These are phyloP conservation scores for Phorcus lineatus DNA, from an alignment of 2,888 invertebrate species.

Conservation along the genomic window DNA sequence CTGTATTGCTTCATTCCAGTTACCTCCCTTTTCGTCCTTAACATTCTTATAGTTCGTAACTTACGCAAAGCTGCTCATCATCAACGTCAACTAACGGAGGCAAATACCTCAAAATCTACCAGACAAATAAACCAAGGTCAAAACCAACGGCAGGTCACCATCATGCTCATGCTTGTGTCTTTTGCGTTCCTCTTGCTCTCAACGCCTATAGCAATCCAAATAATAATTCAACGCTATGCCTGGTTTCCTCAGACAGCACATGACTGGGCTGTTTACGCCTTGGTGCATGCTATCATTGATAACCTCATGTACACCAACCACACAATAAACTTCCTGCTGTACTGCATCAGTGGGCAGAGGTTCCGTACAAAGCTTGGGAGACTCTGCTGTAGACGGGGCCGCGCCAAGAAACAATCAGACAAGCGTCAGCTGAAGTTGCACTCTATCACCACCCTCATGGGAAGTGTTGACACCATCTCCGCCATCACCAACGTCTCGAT, in stretches of 20 bases:
- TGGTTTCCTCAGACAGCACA: slow-evolving; percentile 25
- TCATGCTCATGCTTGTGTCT: slow-evolving; percentile 38
- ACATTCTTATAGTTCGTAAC: slow-evolving; percentile 34
- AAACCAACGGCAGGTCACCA: slow-evolving; percentile 27
- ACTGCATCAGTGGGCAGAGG: slow-evolving; percentile 35
- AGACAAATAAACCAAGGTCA: neutral
- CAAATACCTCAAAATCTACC: neutral
- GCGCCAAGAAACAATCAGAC: neutral
- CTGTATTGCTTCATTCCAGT: slow-evolving; percentile 41
- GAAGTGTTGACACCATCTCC: too few species aligned
- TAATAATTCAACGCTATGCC: slow-evolving; percentile 31
- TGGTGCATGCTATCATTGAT: slow-evolving; percentile 36
- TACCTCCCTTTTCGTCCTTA: slow-evolving; percentile 32
- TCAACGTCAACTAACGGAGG: slow-evolving; percentile 22
- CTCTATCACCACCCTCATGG: too few species aligned
- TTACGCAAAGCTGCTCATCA: slow-evolving; percentile 22
- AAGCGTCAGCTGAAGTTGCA: too few species aligned
- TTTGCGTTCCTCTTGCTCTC: slow-evolving; percentile 39
- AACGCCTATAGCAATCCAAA: slow-evolving; percentile 33
- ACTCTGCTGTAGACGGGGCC: neutral
- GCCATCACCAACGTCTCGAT: too few species aligned
- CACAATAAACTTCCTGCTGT: slow-evolving; percentile 37
- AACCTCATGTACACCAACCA: slow-evolving; percentile 47
- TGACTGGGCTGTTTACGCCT: slow-evolving; percentile 22
- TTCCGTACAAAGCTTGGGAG: slow-evolving; percentile 32